A percentile compares a stretch with the other conserved stretches of the same genome.
Conservation (phyloP, 2,888 invertebrate genomes). For the Lepetodrilus schrolli region DNA sequence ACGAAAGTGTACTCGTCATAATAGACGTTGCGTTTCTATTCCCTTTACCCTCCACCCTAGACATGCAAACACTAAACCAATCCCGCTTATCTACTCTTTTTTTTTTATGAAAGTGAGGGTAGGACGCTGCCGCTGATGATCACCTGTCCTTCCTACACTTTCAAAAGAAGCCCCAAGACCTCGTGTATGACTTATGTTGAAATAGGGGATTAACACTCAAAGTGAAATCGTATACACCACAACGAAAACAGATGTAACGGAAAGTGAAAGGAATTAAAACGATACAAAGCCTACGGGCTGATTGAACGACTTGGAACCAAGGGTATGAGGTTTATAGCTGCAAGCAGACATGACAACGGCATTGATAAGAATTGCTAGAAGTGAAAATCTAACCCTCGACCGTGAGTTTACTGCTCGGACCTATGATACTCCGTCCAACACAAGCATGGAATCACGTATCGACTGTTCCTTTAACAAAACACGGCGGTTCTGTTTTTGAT, state of each 20-base stretch:
- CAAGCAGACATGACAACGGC: background rate
- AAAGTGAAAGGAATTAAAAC: conserved; percentile 23
- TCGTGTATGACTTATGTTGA: conserved; percentile 20
- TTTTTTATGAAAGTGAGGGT: conserved; percentile 18
- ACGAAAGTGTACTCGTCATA: background rate
- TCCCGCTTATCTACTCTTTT: background rate
- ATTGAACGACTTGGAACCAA: background rate
- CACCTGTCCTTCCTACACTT: conserved; percentile 3
- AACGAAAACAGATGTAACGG: conserved; percentile 26
- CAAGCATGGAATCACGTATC: no score
- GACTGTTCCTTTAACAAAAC: background rate
- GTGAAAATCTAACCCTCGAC: background rate
- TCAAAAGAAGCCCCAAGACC: background rate
- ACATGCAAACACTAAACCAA: conserved; percentile 20
- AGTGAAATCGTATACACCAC: conserved; percentile 16
- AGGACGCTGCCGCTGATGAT: background rate
- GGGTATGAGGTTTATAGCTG: background rate
- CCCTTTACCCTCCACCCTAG: background rate
- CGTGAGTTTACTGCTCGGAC: conserved; percentile 26
- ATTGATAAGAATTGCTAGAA: background rate
- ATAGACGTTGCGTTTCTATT: background rate
- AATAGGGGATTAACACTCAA: conserved; percentile 27
- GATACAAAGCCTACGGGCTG: conserved; percentile 6
- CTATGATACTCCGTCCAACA: no score
- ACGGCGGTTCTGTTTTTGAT: background rate